Conservation (phyloP, 1,140 invertebrate genomes). For the Catajapyx aquilonaris region DNA sequence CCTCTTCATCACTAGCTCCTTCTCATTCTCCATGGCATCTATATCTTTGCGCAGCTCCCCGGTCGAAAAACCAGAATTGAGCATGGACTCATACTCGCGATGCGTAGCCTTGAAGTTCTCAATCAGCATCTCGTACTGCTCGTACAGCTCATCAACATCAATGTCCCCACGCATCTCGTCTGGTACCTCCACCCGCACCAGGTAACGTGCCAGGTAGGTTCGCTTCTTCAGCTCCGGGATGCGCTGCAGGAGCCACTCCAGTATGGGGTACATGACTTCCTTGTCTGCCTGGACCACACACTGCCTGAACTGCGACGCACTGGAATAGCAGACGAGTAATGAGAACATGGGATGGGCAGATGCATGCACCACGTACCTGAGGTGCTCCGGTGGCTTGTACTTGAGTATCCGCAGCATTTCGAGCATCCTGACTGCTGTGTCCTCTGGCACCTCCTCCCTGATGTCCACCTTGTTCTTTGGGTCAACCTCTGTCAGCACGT, state of each 20-base stretch:
- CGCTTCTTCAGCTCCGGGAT: constrained; percentile 51
- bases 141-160: constrained; percentile 44
- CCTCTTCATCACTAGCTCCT: constrained; percentile 45
- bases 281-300: constrained; percentile 52
- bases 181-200: constrained; percentile 61
- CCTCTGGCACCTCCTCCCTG: constrained; percentile 34
- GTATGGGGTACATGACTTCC: constrained; percentile 47
- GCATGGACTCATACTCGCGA: constrained; percentile 43
- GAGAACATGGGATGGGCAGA: constrained; percentile 7
- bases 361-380: constrained; percentile 5
- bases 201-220: constrained; percentile 52
- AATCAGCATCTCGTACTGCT: constrained; percentile 53
- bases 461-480: constrained; percentile 34
- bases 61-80: constrained; percentile 32
- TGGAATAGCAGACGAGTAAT: constrained; percentile 10
- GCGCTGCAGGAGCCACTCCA: constrained; percentile 55
- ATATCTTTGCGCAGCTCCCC: constrained; percentile 47
- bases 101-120: constrained; percentile 64
- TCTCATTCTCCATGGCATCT: constrained; percentile 65
- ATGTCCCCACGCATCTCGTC: constrained; percentile 54
- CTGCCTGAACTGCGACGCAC: constrained; percentile 35
- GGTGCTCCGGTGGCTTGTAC: constrained; percentile 29
- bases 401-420: constrained; percentile 39
- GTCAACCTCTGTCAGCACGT: constrained; percentile 43
- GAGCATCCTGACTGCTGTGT: constrained; percentile 37